These are phyloP conservation scores for Carcina quercana DNA, from an alignment of 2,888 invertebrate genomes.

Conservation along the genomic window DNA sequence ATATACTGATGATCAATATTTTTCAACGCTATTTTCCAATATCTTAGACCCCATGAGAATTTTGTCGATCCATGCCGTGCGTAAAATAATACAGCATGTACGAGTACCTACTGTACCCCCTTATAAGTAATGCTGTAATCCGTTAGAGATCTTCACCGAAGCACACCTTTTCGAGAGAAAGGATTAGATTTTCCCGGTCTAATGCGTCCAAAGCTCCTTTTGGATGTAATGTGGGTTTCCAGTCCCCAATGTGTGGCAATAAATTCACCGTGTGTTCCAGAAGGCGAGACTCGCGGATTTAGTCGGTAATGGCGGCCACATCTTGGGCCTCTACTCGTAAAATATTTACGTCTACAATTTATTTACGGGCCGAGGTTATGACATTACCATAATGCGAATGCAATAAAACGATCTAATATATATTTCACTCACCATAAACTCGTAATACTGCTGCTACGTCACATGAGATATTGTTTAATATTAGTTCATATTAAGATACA, in stretches of 20 bases:
- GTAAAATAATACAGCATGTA: too few species aligned
- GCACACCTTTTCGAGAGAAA: constrained; percentile 24
- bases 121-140: too few species aligned
- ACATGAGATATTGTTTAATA: too few species aligned
- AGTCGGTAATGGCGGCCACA: constrained; percentile 21
- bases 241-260: constrained; percentile 23
- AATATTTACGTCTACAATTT: constrained; percentile 42
- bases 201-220: constrained; percentile 26
- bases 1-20: too few species aligned
- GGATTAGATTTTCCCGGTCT: constrained; percentile 30
- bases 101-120: too few species aligned
- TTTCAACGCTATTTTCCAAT: too few species aligned
- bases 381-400: constrained; percentile 46
- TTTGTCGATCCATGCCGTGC: too few species aligned
- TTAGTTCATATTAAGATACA: too few species aligned
- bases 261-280: constrained; percentile 27
- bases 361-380: constrained; percentile 43
- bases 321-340: constrained; percentile 28
- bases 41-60: too few species aligned
- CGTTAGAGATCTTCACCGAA: constrained; percentile 7
- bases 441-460: constrained; percentile 22
- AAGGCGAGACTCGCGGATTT: constrained; percentile 28
- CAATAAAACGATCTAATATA: constrained; percentile 43
- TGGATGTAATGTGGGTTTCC: constrained; percentile 24
- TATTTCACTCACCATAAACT: constrained; percentile 40